Base-by-base conservation (phyloP, 1,140 invertebrate species). In the Pogonomyrmex barbatus region DNA sequence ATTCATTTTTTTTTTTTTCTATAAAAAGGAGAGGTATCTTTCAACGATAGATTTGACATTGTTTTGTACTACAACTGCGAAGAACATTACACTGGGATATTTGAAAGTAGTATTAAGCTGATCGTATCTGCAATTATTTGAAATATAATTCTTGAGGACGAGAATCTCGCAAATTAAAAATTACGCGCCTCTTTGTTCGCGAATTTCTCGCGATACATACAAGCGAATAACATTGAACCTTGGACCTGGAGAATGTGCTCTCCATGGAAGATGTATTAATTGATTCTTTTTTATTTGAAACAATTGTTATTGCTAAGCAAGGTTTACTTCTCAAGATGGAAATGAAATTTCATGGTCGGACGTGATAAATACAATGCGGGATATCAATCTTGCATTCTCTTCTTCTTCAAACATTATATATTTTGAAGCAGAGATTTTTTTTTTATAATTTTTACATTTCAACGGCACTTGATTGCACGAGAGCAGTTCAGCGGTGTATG, bases 371-470 rank as follows among this genome's bases (percentile, higher is more conserved):
- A 47, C 12, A 33, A 33, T n/a, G 77, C 47, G 10, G 14, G 47
- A 81, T 24, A 47, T 50, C 30, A 2, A 68, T 56, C 62, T 39
- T 39, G 30, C 54, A 62, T 30, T 6, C 45, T 39, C 56, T 60
- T 60, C 33, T 33, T 47, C 36, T 67, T 12, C 0, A 81, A 70
- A 42, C 56, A 33, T 70, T 9, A 81, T 70, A 9, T 45, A 36
- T 33, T 82, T 39, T 62, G 4, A 58, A 75, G 71, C n/a, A n/a
- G 65, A 45, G n/a, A 8, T 70, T 24, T 83, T 60, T 60, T 60
- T 62, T 78, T 47, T 45, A 70, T 81, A 50, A 83, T 75, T 83
- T 68, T 82, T 82, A 82, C 63, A 70, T 70, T 81, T n/a, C 56
- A 45, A 8, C 36, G 14, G 14, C 17, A 33, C 8, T 81, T 24